Evolutionary conservation across 2,113 vertebrate genomes (phyloP), one percentile per base, ranked within the genome.

Genomic region (Hipposideros armiger): DNA sequence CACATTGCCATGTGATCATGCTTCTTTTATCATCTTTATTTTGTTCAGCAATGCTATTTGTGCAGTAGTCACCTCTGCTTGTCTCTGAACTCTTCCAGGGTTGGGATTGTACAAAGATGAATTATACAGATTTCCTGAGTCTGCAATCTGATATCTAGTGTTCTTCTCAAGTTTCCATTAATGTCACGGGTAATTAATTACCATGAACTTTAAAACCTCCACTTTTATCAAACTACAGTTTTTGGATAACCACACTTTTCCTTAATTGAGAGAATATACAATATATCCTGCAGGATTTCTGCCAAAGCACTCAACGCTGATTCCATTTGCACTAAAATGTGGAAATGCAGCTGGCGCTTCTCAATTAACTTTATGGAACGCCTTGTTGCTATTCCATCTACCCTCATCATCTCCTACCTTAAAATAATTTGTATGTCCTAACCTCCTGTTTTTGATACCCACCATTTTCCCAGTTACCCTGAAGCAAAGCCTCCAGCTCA

Each of bases 131-230:
- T 73, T 95, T 90, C 58, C 77, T 4, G 22, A 90, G 76, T 69
- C 36, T 24, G 50, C 56, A 92, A 81, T 45, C 22, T 74, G 87
- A 70, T 70, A 78, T 47, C 30, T 58, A n/a, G 8, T 62, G 10
- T 77, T 89, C 30, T 90, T 85, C 42, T 86, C 77, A 74, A 92
- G 56, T 26, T 67, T 89, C 67, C 17, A 66, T 60, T 94, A 67
- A 56, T 90, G 62, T 69, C 60, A 69, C 10, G 58, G 17, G 26
- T 76, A 50, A 95, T 83, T 67, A 90, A 60, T 92, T 87, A 72
- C 73, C 47, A 73, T 19, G 13, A 90, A 73, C 40, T 70, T 87
- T 77, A 81, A 92, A 47, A 73, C 6, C 11, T 77, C 56, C 22
- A 50, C 20, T 52, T 93, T 81, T 87, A 82, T 81, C 50, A 74